Conservation (phyloP, 2,113 vertebrate species). For the Colossoma macropomum region DNA sequence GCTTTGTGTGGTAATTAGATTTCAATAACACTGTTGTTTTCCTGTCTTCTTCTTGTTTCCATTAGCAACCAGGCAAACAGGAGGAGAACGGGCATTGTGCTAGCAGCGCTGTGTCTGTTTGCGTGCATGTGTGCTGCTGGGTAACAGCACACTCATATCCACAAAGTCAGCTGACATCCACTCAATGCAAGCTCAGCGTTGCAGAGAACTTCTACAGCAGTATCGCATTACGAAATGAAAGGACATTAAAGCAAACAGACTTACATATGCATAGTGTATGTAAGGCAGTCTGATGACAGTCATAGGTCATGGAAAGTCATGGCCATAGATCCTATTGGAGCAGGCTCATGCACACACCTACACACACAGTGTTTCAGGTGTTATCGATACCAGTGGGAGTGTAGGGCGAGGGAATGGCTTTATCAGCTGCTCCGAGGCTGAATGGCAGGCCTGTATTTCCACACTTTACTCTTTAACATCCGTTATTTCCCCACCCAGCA, state of each 20-base stretch:
- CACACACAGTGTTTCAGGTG: background rate
- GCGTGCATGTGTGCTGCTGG: constrained; percentile 3
- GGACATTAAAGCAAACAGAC: background rate
- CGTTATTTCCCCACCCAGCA: background rate
- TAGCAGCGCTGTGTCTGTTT: constrained; percentile 15
- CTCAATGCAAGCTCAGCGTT: constrained; percentile 14
- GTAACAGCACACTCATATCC: constrained; percentile 23
- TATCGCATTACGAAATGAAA: constrained; percentile 39
- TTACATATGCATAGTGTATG: background rate
- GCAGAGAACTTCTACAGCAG: constrained; percentile 1
- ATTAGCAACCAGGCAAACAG: constrained; percentile 59
- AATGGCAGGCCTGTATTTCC: background rate
- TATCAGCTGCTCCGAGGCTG: constrained; percentile 12
- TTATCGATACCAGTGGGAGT: background rate
- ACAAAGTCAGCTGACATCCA: background rate
- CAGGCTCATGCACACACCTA: background rate
- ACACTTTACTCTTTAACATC: background rate
- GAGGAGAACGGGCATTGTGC: constrained; percentile 20
- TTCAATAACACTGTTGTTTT: constrained; percentile 47
- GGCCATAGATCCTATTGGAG: background rate
- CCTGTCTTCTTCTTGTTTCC: constrained; percentile 44
- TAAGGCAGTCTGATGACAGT: background rate
- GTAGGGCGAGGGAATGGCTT: background rate
- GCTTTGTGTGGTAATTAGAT: constrained; percentile 35
- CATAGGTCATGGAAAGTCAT: background rate